Evolutionary conservation across 2,888 invertebrate species (phyloP), one percentile per base, ranked within the genome.

Genomic region (Spisula solida): DNA sequence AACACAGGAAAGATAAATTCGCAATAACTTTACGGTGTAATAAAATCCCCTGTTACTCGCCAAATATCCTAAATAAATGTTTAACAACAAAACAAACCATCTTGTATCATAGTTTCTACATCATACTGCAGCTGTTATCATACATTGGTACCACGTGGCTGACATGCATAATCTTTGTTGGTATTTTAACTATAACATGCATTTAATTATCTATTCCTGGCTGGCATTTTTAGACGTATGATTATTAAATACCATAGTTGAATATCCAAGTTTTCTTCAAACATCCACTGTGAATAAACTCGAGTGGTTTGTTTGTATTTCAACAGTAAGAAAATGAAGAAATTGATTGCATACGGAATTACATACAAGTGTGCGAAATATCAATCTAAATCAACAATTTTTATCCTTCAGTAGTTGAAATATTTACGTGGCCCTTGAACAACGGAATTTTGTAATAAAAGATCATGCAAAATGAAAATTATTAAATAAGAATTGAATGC

Each of bases 271-370:
- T 25, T 66, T 66, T 25, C 16, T 10, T 12, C 10, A 51, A 8
- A 51, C 51, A 51, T 51, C 51, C 12, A 51, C 51, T 10, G 12
- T 51, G 6, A 12, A 51, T 1, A 12, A 8, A 51, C 51, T 51
- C 51, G n/a, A 66, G 60, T 66, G 60, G 60, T 66, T 66, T 66
- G 60, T 66, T 66, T 66, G 60, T 66, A 8, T 10, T 25, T 66
- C 25, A 66, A 25, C n/a, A 66, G 8, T 66, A n/a, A 25, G 60
- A 66, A 8, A 60, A 20, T 25, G 60, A 60, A 60, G 14, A n/a
- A 25, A 25, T 66, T 25, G n/a, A 25, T 66, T 66, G n/a, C 60
- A n/a, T 34, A 16, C 14, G 25, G 31, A 34, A 0, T 10, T 34
- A 75, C 34, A 18, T 25, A 75, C 1, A 18, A 6, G 75, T 16